Base-by-base conservation (phyloP, 2,888 invertebrate genomes). In the Lasioglossum leucozonium region DNA sequence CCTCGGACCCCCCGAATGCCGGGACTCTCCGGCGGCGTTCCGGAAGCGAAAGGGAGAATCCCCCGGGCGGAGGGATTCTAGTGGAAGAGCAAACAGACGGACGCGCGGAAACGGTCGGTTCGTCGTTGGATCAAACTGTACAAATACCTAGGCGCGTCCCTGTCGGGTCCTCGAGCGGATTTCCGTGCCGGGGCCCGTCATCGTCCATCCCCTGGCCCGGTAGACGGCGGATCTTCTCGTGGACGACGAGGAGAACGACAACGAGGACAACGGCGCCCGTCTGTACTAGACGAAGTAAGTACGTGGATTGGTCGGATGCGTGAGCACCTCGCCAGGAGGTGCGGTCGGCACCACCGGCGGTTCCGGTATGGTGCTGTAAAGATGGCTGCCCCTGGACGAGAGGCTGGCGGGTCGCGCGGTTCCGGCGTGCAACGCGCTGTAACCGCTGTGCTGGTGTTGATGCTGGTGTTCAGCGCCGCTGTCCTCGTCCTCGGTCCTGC, bases 401-500 rank as follows among this genome's bases (percentile, higher is more conserved):
- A 95, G 91, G 84, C 94, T 94, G 5, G 94, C 92, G 8, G 95
- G 95, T 34, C 95, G 87, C 44, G 91, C 93, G 81, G 84, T 91
- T 22, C 88, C 88, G 62, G 87, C 87, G 77, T 94, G 94, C 42
- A 94, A 87, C 72, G 94, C 93, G 81, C 94, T 93, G 92, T 96
- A 96, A 89, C 96, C 96, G 89, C 96, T 93, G 75, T 90, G 90
- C 80, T 92, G 89, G 40, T 95, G 95, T 18, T 72, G 72, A 18
- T 93, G 95, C 34, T 96, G 96, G 88, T 96, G 96, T 85, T 96
- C 96, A 90, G 96, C 96, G 88, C 96, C 96, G 82, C 94, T 95
- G 91, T 96, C 96, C 95, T 96, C 96, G 93, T 96, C 96, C 94
- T 96, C 96, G 77, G 96, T 96, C 85, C 96, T 96, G 82, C 96